A percentile compares a stretch with the other conserved stretches of the same genome.
These are phyloP conservation scores for Mohoua ochrocephala DNA, from an alignment of 2,113 vertebrate species.

Conservation along the genomic window DNA sequence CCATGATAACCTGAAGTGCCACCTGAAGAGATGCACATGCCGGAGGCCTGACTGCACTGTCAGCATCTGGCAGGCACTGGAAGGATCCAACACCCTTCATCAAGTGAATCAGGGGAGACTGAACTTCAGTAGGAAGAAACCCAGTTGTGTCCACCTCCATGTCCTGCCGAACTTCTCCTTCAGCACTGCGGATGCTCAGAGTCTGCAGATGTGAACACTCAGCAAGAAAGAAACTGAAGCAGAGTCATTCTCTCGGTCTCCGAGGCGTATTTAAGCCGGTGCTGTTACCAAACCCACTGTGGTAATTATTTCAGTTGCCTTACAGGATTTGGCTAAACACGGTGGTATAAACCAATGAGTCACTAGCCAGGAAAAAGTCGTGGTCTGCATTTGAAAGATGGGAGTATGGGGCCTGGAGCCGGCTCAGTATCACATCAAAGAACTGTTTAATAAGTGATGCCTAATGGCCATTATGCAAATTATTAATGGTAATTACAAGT, in stretches of 20 bases:
- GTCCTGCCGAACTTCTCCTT: background rate
- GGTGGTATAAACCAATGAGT: constrained; percentile 16
- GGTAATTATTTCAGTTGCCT: constrained; percentile 31
- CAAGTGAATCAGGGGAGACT: background rate
- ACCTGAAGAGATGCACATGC: background rate
- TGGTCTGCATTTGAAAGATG: constrained; percentile 38
- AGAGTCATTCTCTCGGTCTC: background rate
- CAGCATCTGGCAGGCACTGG: background rate
- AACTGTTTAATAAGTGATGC: constrained; percentile 26
- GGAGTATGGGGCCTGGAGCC: constrained; percentile 20
- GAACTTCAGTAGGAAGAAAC: background rate
- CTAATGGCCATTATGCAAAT: constrained; percentile 55
- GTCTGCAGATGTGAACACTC: background rate
- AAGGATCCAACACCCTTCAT: background rate
- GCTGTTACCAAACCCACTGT: constrained; percentile 1
- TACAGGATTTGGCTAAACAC: constrained; percentile 1
- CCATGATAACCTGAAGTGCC: background rate
- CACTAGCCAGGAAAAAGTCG: constrained; percentile 6
- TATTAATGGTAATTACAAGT: constrained; percentile 41
- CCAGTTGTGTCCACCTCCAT: background rate
- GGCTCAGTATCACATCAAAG: constrained; percentile 56
- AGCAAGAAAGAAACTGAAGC: background rate
- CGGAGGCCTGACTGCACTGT: background rate
- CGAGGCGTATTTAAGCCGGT: background rate
- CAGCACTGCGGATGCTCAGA: background rate